Base-by-base conservation (phyloP, 1,140 invertebrate genomes). In the Cydia splendana region DNA sequence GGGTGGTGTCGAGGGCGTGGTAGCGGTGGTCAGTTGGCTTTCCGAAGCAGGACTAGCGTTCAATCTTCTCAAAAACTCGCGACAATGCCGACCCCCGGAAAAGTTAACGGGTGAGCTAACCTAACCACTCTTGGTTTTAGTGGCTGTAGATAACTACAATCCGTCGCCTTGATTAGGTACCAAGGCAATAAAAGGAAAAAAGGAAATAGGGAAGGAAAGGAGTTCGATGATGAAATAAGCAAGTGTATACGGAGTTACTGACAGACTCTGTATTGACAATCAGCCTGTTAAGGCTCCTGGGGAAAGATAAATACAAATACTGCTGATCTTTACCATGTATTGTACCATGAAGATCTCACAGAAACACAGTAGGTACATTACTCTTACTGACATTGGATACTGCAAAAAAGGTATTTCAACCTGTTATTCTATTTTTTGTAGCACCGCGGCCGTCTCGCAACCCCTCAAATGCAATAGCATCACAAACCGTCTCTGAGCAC, bases 1-100 rank as follows among this genome's bases (percentile, higher is more conserved):
- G 38, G 67, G 67, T 13, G n/a, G 67, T 38, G 67, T 38, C 34
- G 67, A 45, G 38, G 18, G 67, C 67, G 2, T 71, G 34, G 67
- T 71, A 4, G 67, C 34, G 67, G n/a, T 42, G 67, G 34, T 18
- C 34, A 34, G 38, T 1, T 38, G 67, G 30, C 38, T 38, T n/a
- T 18, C 30, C 13, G 30, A 38, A 38, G 30, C 7, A n/a, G 38
- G 57, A 24, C 57, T 62, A 12, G 20, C 57, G 9, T 24, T 62
- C 10, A 3, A 9, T 62, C 7, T 62, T 62, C 20, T 62, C 18
- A 62, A n/a, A 15, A 57, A 2, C 57, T 18, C 20, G 2, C 57
- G n/a, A 18, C 24, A 42, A 13, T 13, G 67, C 34, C 15, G 34
- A 34, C 38, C 15, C 0, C 34, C 18, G n/a, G 5, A 34, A 71